phyloP scores from a whole-genome alignment of 2,888 invertebrate genomes.

The Eubasilissa splendida region DNA sequence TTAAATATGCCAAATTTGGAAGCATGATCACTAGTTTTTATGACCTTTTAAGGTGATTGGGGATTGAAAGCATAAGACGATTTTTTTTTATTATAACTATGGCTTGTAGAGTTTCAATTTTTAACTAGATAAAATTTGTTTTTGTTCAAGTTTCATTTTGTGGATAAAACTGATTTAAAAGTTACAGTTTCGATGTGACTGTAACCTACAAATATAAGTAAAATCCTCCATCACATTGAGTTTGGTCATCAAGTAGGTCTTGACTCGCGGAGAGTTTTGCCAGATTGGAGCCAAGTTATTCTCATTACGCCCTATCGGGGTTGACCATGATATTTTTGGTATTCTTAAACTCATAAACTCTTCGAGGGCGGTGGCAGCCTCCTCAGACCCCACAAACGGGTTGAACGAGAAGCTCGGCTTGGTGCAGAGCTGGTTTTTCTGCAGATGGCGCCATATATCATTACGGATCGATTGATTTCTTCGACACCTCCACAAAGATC shows the following conservation, averaged over 20 bases:
- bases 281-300: slow-evolving; percentile 72
- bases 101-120: no score
- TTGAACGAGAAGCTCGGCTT: slow-evolving; percentile 82
- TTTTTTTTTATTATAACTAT: no score
- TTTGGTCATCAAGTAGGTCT: slow-evolving; percentile 81
- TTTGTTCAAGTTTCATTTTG: no score
- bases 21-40: no score
- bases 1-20: no score
- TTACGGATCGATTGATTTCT: slow-evolving; percentile 78
- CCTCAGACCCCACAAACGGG: slow-evolving; percentile 82
- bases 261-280: slow-evolving; percentile 82
- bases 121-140: no score
- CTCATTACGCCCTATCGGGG: slow-evolving; percentile 85
- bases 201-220: no score
- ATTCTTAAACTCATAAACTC: slow-evolving; percentile 82
- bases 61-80: no score
- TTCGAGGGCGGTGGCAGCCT: slow-evolving; percentile 80
- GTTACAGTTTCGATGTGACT: no score
- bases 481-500: slow-evolving; percentile 71
- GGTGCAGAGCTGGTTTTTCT: slow-evolving; percentile 79
- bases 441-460: slow-evolving; percentile 85
- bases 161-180: no score
- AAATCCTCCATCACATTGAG: slow-evolving; percentile 76
- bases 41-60: no score
- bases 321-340: slow-evolving; percentile 80